Percentiles rank a stretch among this genome's conserved stretches.
These are phyloP conservation scores for Nyctereutes procyonoides DNA, from an alignment of 2,113 vertebrate species.

Conservation along the genomic window DNA sequence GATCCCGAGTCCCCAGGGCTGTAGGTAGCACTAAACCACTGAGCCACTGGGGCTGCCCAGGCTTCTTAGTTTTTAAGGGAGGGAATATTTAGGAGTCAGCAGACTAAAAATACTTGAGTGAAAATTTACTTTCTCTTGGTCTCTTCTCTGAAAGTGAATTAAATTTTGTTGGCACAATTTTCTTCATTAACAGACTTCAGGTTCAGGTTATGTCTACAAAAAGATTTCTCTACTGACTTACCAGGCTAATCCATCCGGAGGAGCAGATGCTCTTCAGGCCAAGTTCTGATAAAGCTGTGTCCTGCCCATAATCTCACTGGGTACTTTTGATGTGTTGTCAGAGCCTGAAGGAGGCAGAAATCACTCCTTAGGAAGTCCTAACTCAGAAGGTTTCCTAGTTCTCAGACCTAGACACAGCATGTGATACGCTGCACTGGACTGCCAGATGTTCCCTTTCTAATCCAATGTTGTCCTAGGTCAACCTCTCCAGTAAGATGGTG, in stretches of 20 bases:
- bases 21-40: too few relatives aligned
- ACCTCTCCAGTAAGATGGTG: not conserved
- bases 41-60: not conserved
- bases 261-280: too few relatives aligned
- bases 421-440: too few relatives aligned
- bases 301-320: not conserved
- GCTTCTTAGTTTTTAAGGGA: not conserved
- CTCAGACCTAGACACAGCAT: not conserved
- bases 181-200: not conserved
- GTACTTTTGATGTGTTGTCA: not conserved
- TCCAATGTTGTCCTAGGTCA: not conserved
- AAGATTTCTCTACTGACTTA: not conserved
- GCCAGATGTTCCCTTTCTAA: not conserved
- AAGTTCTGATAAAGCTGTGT: not conserved
- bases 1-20: too few relatives aligned
- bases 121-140: constrained; percentile 12
- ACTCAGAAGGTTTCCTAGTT: not conserved
- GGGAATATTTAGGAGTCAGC: not conserved
- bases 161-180: not conserved
- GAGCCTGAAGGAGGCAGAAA: not conserved
- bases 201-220: not conserved
- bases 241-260: not conserved
- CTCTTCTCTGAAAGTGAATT: not conserved
- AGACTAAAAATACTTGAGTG: not conserved
- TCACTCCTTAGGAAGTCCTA: not conserved